A percentile compares a stretch with the other conserved stretches of the same genome.
Evolutionary conservation across 23 tunicate genomes (phyloP).

Genomic region (Trididemnum miniatum): DNA sequence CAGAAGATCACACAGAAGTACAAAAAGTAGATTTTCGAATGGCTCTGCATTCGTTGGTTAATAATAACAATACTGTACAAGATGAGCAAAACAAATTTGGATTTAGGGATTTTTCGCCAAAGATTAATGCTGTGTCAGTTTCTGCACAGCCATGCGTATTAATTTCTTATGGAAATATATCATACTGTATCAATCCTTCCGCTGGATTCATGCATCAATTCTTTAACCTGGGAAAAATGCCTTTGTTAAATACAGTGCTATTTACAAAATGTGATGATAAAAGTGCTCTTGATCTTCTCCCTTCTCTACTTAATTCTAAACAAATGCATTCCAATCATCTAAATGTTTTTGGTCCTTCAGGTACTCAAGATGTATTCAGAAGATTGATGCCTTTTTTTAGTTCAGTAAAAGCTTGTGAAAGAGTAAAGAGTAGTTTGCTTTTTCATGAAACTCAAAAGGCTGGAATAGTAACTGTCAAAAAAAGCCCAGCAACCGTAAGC

Average conservation of each 20-base stretch:
- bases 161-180: not conserved
- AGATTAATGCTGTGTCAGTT: too few species aligned
- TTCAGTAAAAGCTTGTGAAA: slow-evolving; percentile 5
- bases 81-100: too few species aligned
- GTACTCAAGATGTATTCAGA: not conserved
- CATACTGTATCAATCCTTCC: slow-evolving; percentile 9
- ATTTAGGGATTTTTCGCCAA: too few species aligned
- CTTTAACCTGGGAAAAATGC: not conserved
- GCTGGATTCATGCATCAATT: not conserved
- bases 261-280: slow-evolving; percentile 4
- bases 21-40: too few species aligned
- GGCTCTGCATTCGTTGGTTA: too few species aligned
- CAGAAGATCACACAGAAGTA: too few species aligned
- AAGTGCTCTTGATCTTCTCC: not conserved
- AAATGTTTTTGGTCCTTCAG: slow-evolving; percentile 18
- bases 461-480: not conserved
- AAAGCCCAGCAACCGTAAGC: not conserved
- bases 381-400: not conserved
- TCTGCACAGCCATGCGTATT: too few species aligned
- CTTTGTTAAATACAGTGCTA: not conserved
- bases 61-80: too few species aligned
- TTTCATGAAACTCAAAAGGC: not conserved
- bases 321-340: not conserved
- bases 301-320: not conserved
- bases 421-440: not conserved